These are phyloP conservation scores for Drosophila mojavensis DNA, from an alignment of 1,140 invertebrate species.

Conservation along the genomic window DNA sequence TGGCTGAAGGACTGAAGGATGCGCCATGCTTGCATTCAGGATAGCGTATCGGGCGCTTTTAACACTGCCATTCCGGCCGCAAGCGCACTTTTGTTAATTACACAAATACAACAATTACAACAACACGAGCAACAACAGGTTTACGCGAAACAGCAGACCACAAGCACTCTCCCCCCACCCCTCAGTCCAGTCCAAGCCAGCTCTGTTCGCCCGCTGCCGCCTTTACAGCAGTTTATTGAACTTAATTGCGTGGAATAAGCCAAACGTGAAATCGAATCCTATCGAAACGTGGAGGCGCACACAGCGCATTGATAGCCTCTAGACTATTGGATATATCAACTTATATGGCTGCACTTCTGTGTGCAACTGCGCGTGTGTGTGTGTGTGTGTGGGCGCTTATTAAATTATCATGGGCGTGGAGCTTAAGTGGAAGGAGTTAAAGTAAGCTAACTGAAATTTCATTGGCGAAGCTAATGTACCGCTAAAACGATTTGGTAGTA, in stretches of 20 bases:
- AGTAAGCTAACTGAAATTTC: background rate
- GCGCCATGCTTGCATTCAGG: conserved; percentile 1
- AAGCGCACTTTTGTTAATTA: conserved; percentile 77
- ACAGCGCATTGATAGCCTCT: conserved; percentile 30
- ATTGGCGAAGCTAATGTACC: conserved; percentile 1
- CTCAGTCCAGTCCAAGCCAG: background rate
- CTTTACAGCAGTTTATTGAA: conserved; percentile 70
- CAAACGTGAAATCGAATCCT: conserved; percentile 39
- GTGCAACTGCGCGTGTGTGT: background rate
- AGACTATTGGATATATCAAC: conserved; percentile 30
- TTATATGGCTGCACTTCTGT: conserved; percentile 8
- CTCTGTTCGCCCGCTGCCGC: conserved; percentile 10
- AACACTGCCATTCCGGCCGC: conserved; percentile 27
- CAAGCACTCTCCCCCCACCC: conserved; percentile 7
- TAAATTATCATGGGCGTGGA: conserved; percentile 27
- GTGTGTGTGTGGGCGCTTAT: conserved; percentile 9
- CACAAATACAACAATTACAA: conserved; percentile 58
- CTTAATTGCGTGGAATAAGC: conserved; percentile 80
- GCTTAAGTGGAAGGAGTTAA: background rate
- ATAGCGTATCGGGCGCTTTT: background rate
- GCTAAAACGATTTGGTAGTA: background rate
- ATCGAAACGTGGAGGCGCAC: conserved; percentile 25
- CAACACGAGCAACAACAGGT: conserved; percentile 13
- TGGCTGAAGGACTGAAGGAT: background rate
- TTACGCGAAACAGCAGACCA: conserved; percentile 9